Conservation (phyloP, 2,888 invertebrate species). For the Neoascia interrupta region DNA sequence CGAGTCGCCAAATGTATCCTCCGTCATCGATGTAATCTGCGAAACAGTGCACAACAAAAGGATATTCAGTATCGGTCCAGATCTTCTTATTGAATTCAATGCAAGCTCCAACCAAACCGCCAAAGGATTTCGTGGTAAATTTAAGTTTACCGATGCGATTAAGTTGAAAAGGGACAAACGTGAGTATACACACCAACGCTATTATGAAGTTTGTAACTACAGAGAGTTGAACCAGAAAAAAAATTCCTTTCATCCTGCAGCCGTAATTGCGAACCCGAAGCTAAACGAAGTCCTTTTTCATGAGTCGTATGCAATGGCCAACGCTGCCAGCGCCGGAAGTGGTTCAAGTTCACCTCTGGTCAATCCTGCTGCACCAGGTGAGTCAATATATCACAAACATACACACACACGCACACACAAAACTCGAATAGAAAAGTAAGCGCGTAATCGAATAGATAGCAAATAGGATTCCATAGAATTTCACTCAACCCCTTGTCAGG, state of each 20-base stretch:
- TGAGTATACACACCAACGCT: conserved; percentile 9
- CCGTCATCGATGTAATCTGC: conserved; percentile 90
- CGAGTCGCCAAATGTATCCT: conserved; percentile 84
- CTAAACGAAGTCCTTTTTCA: conserved; percentile 51
- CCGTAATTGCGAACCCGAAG: conserved; percentile 44
- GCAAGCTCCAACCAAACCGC: conserved; percentile 84
- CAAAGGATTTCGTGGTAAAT: conserved; percentile 79
- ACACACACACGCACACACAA: background rate
- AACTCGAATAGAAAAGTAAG: conserved; percentile 22
- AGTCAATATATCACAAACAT: conserved; percentile 40
- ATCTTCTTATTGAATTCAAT: conserved; percentile 90
- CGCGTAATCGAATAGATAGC: conserved; percentile 44
- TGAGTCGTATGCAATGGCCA: conserved; percentile 27
- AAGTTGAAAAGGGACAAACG: conserved; percentile 50
- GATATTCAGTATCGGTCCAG: conserved; percentile 90
- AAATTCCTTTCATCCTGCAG: conserved; percentile 41
- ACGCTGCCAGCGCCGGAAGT: conserved; percentile 32
- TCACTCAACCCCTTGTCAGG: no score
- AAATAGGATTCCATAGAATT: no score
- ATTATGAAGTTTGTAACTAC: background rate
- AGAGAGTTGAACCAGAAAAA: background rate
- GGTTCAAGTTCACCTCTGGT: conserved; percentile 49
- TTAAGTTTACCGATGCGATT: conserved; percentile 75
- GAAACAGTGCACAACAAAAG: conserved; percentile 89
- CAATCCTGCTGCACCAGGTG: conserved; percentile 45